A percentile compares a stretch with the other conserved stretches of the same genome.
phyloP scores from a whole-genome alignment of 2,113 vertebrate genomes.

The Picathartes gymnocephalus region DNA sequence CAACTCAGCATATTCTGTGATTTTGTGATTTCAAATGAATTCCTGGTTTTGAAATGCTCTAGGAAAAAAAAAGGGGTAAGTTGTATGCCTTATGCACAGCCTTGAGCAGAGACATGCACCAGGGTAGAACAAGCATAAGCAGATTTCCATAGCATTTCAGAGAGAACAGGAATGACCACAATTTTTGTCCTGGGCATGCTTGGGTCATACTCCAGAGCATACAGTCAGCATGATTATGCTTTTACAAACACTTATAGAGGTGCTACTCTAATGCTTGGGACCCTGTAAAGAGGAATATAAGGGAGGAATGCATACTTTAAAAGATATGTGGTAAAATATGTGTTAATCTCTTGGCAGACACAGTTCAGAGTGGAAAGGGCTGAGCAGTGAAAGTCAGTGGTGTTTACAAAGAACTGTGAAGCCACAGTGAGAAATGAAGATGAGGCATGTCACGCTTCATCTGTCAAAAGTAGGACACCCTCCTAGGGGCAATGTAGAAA shows the following conservation, averaged over 20 bases:
- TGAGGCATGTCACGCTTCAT: background rate
- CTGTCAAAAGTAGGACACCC: background rate
- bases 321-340: background rate
- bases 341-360: background rate
- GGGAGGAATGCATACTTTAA: background rate
- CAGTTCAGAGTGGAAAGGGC: background rate
- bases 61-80: background rate
- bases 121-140: background rate
- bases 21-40: background rate
- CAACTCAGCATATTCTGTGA: background rate
- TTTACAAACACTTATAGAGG: background rate
- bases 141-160: background rate
- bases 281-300: background rate
- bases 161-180: background rate
- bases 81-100: background rate
- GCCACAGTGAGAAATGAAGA: background rate
- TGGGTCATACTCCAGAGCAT: background rate
- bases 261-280: background rate
- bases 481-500: background rate
- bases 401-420: background rate
- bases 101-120: background rate
- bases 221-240: background rate
- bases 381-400: background rate
- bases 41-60: background rate
- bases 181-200: background rate